Conservation (phyloP, 2,113 vertebrate species). For the Taxidea taxus region DNA sequence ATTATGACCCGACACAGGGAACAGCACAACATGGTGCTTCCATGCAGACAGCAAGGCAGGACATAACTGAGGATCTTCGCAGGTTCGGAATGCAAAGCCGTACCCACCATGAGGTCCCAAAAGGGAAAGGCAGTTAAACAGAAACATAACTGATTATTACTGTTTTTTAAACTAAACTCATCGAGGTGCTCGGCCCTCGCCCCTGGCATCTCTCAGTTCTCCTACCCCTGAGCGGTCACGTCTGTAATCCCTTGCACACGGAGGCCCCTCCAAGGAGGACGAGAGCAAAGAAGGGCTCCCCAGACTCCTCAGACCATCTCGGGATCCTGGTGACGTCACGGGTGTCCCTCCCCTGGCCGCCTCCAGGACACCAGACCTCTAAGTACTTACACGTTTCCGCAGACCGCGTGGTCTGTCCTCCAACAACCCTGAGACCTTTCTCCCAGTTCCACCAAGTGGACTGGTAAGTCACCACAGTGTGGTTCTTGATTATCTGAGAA, state of each 20-base stretch:
- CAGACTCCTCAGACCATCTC: background rate
- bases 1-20: background rate
- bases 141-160: background rate
- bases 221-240: fast-evolving
- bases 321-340: fast-evolving
- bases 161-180: background rate
- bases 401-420: background rate
- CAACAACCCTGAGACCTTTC: background rate
- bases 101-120: background rate
- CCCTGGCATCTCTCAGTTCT: background rate
- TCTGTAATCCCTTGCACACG: fast-evolving
- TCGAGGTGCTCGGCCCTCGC: fast-evolving
- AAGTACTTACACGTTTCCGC: fast-evolving
- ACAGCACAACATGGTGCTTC: fast-evolving
- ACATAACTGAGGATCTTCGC: background rate
- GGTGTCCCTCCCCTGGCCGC: background rate
- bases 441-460: background rate
- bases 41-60: background rate
- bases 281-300: background rate
- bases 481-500: background rate
- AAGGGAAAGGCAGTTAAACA: background rate
- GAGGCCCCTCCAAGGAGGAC: background rate
- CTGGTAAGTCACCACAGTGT: too few species aligned
- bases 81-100: background rate
- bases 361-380: background rate